Conservation (phyloP, 2,888 invertebrate species). For the Entomobrya proxima region DNA sequence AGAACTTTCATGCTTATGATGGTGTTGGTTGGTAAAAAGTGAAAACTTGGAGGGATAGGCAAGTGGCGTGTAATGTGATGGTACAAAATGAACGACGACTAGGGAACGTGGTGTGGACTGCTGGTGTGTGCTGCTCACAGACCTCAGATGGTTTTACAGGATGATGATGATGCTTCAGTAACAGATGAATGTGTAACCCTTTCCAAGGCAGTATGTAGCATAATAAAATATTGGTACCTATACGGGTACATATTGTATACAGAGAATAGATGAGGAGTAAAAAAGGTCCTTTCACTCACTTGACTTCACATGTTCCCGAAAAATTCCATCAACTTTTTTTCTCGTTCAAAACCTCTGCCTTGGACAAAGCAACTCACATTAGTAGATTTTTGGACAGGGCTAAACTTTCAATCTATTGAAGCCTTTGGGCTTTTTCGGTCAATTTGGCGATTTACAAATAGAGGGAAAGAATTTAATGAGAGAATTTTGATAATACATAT, state of each 20-base stretch:
- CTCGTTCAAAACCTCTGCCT: background rate
- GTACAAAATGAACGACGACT: background rate
- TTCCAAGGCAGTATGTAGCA: too few relatives aligned
- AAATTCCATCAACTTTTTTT: slow-evolving; percentile 23
- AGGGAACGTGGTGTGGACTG: background rate
- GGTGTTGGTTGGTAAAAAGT: background rate
- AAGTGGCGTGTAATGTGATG: background rate
- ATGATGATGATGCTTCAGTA: slow-evolving; percentile 16
- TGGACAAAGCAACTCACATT: background rate
- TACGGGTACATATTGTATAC: background rate
- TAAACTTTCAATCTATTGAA: slow-evolving; percentile 48
- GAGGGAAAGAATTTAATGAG: slow-evolving; percentile 61
- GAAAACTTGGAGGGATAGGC: background rate
- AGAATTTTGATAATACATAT: background rate
- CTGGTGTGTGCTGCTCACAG: background rate
- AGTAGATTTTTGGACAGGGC: slow-evolving; percentile 37
- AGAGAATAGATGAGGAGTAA: slow-evolving; percentile 13
- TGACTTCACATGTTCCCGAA: slow-evolving; percentile 43
- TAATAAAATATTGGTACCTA: background rate
- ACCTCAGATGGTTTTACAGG: slow-evolving; percentile 40
- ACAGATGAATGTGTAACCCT: slow-evolving; percentile 26
- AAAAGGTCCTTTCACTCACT: slow-evolving; percentile 50
- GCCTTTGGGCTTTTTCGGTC: slow-evolving; percentile 56
- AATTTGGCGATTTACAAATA: slow-evolving; percentile 61
- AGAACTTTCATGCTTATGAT: background rate